Evolutionary conservation across 92 coral and sea anemone species (phyloP).

Genomic region (Parazoanthus swiftii): DNA sequence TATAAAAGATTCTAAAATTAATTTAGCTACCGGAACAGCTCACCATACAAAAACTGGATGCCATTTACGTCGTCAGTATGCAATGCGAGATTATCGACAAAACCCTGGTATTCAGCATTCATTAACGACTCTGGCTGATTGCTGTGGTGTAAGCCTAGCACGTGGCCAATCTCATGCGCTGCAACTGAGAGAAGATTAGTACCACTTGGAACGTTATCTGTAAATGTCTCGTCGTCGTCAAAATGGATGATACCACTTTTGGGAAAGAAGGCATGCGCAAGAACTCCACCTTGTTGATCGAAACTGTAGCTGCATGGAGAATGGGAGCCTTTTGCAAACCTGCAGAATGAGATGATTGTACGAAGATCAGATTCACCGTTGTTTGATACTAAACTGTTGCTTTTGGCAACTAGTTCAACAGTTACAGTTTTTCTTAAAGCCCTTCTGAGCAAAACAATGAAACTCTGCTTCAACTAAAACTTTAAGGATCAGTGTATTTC

Average conservation of each 20-base stretch:
- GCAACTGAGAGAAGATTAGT: constrained; percentile 73
- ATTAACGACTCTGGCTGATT: constrained; percentile 50
- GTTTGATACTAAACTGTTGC: not conserved
- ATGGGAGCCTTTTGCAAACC: constrained; percentile 47
- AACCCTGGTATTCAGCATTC: constrained; percentile 79
- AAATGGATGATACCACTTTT: constrained; percentile 79
- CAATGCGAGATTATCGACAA: constrained; percentile 48
- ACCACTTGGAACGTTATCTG: constrained; percentile 50
- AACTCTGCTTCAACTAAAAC: no score
- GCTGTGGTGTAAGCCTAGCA: constrained; percentile 74
- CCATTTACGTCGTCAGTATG: constrained; percentile 70
- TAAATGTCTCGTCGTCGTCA: constrained; percentile 78
- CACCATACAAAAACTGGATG: constrained; percentile 72
- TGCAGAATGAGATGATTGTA: not conserved
- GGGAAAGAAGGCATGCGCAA: constrained; percentile 83
- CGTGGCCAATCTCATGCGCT: constrained; percentile 85
- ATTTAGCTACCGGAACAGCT: not conserved
- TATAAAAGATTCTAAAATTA: no score
- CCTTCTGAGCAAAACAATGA: no score
- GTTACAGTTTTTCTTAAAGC: no score
- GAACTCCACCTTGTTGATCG: constrained; percentile 60
- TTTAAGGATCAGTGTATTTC: no score
- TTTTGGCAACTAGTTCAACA: no score
- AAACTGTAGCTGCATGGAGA: constrained; percentile 58
- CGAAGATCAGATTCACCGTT: not conserved